A percentile compares a stretch with the other conserved stretches of the same genome.
Evolutionary conservation across 2,888 invertebrate genomes (phyloP).

Genomic region (Argyresthia albistria): DNA sequence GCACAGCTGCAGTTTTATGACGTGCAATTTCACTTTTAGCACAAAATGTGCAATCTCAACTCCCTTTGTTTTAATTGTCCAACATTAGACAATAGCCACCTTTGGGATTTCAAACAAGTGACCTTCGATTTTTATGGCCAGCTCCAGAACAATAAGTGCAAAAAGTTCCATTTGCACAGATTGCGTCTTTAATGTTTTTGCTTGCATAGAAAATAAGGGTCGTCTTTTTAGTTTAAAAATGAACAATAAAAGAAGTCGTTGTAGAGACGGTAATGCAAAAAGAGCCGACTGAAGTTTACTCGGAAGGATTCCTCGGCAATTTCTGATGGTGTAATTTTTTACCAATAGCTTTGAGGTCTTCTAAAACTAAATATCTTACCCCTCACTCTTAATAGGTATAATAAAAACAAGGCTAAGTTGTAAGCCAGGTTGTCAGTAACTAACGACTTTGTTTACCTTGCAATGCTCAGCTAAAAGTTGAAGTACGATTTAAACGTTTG

Average conservation of each 20-base stretch:
- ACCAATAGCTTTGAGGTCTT: background rate
- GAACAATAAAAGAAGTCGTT: slow-evolving; percentile 8
- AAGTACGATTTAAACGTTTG: background rate
- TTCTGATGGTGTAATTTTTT: background rate
- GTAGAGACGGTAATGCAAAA: slow-evolving; percentile 7
- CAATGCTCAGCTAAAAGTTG: background rate
- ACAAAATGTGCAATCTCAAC: slow-evolving; percentile 33
- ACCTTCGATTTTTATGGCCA: slow-evolving; percentile 33
- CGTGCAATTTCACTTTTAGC: slow-evolving; percentile 34
- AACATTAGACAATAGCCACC: slow-evolving; percentile 20
- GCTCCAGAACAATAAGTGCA: slow-evolving; percentile 28
- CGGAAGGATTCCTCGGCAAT: slow-evolving; percentile 18
- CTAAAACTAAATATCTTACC: background rate
- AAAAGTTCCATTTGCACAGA: slow-evolving; percentile 56
- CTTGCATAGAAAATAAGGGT: slow-evolving; percentile 11
- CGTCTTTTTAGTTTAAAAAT: slow-evolving; percentile 12
- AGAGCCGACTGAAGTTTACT: slow-evolving; percentile 11
- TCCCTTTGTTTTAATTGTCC: slow-evolving; percentile 29
- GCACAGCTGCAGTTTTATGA: slow-evolving; percentile 13
- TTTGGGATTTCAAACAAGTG: slow-evolving; percentile 14
- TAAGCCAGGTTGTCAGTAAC: background rate
- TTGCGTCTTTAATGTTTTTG: slow-evolving; percentile 22
- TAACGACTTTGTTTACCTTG: background rate
- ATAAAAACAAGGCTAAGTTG: background rate
- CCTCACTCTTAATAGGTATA: background rate